Evolutionary conservation across 2,888 invertebrate species (phyloP).

Genomic region (Sinotaia quadrata): DNA sequence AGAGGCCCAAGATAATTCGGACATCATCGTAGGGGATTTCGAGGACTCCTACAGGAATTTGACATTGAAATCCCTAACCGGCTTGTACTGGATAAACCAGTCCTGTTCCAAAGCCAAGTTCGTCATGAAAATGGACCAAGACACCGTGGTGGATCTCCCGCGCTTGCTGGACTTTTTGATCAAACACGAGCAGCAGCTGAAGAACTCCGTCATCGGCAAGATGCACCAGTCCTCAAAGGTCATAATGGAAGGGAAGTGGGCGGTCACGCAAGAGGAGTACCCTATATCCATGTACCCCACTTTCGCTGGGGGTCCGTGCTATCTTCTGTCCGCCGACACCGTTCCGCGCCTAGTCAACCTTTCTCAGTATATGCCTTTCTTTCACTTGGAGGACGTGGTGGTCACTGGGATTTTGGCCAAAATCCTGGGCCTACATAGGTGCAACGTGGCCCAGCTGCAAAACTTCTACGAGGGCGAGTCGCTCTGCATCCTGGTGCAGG

Average conservation of each 20-base stretch:
- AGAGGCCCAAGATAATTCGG: conserved; percentile 2
- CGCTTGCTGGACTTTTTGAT: conserved; percentile 6
- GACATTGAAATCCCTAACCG: conserved; percentile 13
- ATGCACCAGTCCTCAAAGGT: conserved; percentile 6
- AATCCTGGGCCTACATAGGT: neutral
- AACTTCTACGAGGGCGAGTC: conserved; percentile 4
- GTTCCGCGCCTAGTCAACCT: neutral
- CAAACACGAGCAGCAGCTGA: neutral
- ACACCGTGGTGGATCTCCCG: conserved; percentile 24
- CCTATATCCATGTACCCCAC: conserved; percentile 20
- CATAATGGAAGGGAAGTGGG: conserved; percentile 9
- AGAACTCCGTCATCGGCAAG: conserved; percentile 18
- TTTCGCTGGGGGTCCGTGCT: conserved; percentile 22
- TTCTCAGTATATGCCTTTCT: conserved; percentile 18
- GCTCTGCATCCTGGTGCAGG: conserved; percentile 7
- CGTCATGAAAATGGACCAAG: conserved; percentile 16
- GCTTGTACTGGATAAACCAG: conserved; percentile 14
- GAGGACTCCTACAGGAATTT: conserved; percentile 20
- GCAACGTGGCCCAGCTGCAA: conserved; percentile 10
- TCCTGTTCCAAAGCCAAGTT: conserved; percentile 4
- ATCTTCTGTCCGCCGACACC: conserved; percentile 15
- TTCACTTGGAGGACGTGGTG: conserved; percentile 21
- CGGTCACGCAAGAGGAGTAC: conserved; percentile 10
- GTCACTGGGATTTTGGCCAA: conserved; percentile 18
- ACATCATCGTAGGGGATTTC: conserved; percentile 24